Base-by-base conservation (phyloP, 1,140 invertebrate species). In the Drosophila prosaltans region DNA sequence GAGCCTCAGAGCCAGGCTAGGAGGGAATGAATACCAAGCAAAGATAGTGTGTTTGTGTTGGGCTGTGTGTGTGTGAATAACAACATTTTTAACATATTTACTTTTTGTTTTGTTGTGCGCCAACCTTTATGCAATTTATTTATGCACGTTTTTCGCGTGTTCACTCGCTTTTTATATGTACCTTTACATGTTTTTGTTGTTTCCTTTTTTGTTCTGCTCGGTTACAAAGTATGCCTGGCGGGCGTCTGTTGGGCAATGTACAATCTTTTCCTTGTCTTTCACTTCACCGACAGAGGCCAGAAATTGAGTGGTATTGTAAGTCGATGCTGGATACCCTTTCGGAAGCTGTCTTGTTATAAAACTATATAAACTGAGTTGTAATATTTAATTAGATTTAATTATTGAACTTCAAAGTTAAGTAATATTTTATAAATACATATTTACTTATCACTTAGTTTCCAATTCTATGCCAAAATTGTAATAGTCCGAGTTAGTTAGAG, bases 31-130 rank as follows among this genome's bases (percentile, higher is more conserved):
- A 51, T 45, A 7, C 11, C 41, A 43, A 32, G 54, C 16, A 26
- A 55, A 40, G 39, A 59, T 36, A 51, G 30, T 45, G 28, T 39
- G 24, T 54, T 41, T 55, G 62, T 48, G 70, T 61, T 48, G 61
- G 60, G 66, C n/a, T 64, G 24, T 73, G 32, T 86, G 70, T 85
- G 78, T 79, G 80, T 83, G 83, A 89, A 89, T 83, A 89, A 89
- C 84, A 89, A 89, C 78, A 89, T 89, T 88, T 89, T 84, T 84
- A 89, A 84, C 80, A 89, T 89, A 81, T 89, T 88, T 80, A 74
- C 84, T 69, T 89, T 89, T 81, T 84, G 69, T 72, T 78, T 80
- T 81, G 68, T 62, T 81, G 45, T 64, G 59, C 69, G 63, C 69
- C 61, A 69, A 69, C 74, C 71, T 76, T 89, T 89, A 84, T 89